A percentile compares a stretch with the other conserved stretches of the same genome.
Evolutionary conservation across 2,888 invertebrate species (phyloP).

Genomic region (Mythimna impura): DNA sequence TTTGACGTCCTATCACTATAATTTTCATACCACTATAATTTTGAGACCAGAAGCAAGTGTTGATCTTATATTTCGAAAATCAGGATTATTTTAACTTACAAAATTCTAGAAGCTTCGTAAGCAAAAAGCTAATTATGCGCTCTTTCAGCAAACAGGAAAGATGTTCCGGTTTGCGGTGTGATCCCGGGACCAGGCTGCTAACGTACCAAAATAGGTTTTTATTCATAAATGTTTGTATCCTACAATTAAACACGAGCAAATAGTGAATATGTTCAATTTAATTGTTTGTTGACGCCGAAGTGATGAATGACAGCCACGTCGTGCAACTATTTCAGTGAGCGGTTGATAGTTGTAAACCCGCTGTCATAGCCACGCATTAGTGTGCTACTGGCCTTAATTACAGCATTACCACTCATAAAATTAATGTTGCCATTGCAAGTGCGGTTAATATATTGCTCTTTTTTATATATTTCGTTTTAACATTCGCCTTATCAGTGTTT

Average conservation of each 20-base stretch:
- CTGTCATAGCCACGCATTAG: conserved; percentile 26
- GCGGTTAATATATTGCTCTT: conserved; percentile 25
- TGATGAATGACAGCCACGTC: conserved; percentile 19
- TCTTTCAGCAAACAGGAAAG: conserved; percentile 31
- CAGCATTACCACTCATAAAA: conserved; percentile 31
- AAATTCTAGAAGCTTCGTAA: conserved; percentile 5
- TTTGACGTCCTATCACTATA: no score
- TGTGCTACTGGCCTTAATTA: conserved; percentile 35
- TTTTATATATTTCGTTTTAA: conserved; percentile 46
- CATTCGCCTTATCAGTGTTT: conserved; percentile 49
- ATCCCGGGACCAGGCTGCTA: background rate
- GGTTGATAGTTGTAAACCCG: conserved; percentile 27
- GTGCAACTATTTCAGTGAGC: conserved; percentile 22
- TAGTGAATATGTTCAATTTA: conserved; percentile 10
- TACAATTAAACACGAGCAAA: background rate
- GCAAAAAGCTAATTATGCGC: conserved; percentile 29
- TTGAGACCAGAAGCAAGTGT: no score
- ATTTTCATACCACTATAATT: no score
- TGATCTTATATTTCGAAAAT: background rate
- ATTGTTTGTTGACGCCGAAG: conserved; percentile 15
- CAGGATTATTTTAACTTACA: conserved; percentile 10
- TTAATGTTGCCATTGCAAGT: conserved; percentile 32
- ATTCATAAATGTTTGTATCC: conserved; percentile 2
- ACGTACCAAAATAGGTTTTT: conserved; percentile 3
- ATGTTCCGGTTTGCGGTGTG: conserved; percentile 20